Conservation (phyloP, 2,888 invertebrate genomes). For the Andrena camellia region DNA sequence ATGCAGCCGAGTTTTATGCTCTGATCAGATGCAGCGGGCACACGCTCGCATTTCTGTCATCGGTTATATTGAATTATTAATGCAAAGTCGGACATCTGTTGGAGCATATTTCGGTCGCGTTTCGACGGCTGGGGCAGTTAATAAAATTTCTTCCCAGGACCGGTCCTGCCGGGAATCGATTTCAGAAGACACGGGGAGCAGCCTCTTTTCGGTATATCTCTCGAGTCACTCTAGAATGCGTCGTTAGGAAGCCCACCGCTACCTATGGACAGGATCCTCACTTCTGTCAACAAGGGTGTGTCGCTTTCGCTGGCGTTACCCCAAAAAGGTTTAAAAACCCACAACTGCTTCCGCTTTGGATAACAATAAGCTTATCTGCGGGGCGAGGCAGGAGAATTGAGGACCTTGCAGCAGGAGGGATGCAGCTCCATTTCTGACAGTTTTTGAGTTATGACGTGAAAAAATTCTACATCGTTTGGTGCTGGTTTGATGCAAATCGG, state of each 20-base stretch:
- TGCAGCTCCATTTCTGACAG: too few relatives aligned
- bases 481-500: too few relatives aligned
- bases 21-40: slow-evolving; percentile 33
- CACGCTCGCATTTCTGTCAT: background rate
- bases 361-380: too few relatives aligned
- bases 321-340: too few relatives aligned
- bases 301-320: too few relatives aligned
- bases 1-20: slow-evolving; percentile 31
- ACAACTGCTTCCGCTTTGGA: too few relatives aligned
- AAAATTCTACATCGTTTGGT: too few relatives aligned
- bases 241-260: background rate
- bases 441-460: too few relatives aligned
- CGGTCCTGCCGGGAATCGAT: slow-evolving; percentile 14
- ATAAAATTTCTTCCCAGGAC: slow-evolving; percentile 9
- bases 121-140: background rate
- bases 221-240: slow-evolving; percentile 27
- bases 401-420: too few relatives aligned
- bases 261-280: too few relatives aligned
- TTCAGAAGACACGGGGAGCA: slow-evolving; percentile 11
- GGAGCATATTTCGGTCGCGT: slow-evolving; percentile 8
- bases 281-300: too few relatives aligned
- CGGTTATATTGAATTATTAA: slow-evolving; percentile 54
- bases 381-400: too few relatives aligned
- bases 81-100: slow-evolving; percentile 43
- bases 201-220: slow-evolving; percentile 1